Evolutionary conservation across 2,888 invertebrate genomes (phyloP).

Genomic region (Helicoverpa assulta): DNA sequence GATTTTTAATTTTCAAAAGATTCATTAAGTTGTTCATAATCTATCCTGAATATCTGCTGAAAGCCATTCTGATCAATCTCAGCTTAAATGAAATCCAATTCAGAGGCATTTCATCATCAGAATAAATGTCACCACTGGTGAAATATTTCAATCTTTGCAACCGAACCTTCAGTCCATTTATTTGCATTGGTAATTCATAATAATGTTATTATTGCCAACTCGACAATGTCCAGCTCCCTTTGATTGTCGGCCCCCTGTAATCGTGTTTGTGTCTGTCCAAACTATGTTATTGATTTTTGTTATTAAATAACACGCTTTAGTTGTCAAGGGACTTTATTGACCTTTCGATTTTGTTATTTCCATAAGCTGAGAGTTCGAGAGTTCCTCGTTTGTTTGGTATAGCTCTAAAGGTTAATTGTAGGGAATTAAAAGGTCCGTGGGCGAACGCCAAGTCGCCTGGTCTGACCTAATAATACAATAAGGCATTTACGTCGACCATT

Average conservation of each 20-base stretch:
- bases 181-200: constrained; percentile 88
- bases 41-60: too few species aligned
- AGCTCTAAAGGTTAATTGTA: constrained; percentile 48
- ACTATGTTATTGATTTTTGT: constrained; percentile 77
- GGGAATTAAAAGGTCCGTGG: constrained; percentile 28
- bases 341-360: constrained; percentile 58
- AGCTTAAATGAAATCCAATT: too few species aligned
- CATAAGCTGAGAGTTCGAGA: constrained; percentile 25
- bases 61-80: not conserved
- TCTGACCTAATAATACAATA: constrained; percentile 14
- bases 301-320: constrained; percentile 70
- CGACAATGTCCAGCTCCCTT: constrained; percentile 77
- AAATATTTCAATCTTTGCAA: constrained; percentile 62
- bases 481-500: not conserved
- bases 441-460: constrained; percentile 13
- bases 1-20: too few species aligned
- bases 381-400: constrained; percentile 47
- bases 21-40: too few species aligned
- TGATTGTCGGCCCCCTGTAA: constrained; percentile 79
- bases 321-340: constrained; percentile 57
- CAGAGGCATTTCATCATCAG: not conserved
- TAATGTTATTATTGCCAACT: constrained; percentile 78
- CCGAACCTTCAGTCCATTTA: constrained; percentile 78
- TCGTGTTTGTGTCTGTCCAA: constrained; percentile 71
- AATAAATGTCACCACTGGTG: constrained; percentile 28